phyloP scores from a whole-genome alignment of 2,888 invertebrate genomes.

The Drosophila stalkeri region DNA sequence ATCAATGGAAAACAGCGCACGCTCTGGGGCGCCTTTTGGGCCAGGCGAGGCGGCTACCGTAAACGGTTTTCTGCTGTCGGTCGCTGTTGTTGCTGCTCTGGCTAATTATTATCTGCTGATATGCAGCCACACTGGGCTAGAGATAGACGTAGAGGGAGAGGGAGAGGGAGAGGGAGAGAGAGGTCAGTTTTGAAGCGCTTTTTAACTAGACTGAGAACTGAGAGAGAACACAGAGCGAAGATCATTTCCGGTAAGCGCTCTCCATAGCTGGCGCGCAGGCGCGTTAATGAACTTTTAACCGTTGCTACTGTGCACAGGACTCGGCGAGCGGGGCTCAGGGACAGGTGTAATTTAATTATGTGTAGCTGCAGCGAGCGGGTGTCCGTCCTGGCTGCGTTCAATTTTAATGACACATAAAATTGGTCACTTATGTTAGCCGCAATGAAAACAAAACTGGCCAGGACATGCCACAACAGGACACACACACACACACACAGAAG shows the following conservation, averaged over 20 bases:
- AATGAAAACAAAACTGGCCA: conserved; percentile 80
- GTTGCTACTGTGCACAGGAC: conserved; percentile 46
- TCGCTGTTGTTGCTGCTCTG: conserved; percentile 30
- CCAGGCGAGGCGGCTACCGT: conserved; percentile 61
- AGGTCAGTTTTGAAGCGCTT: conserved; percentile 2
- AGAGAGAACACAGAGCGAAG: not conserved
- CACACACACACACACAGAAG: not conserved
- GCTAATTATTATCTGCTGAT: conserved; percentile 61
- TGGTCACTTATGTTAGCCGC: conserved; percentile 80
- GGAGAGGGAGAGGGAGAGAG: not conserved
- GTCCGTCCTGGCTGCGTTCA: conserved; percentile 62
- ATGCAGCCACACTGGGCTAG: conserved; percentile 1
- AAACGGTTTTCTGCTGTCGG: conserved; percentile 30
- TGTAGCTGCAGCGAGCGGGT: conserved; percentile 28
- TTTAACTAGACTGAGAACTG: not conserved
- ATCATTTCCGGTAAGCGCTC: conserved; percentile 64
- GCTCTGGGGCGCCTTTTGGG: conserved; percentile 40
- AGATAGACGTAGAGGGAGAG: too few relatives aligned
- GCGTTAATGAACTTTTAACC: conserved; percentile 79
- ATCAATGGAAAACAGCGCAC: conserved; percentile 45
- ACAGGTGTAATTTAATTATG: conserved; percentile 82
- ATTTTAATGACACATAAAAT: conserved; percentile 83
- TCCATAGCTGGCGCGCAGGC: conserved; percentile 47
- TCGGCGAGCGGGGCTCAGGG: conserved; percentile 39
- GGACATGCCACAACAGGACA: conserved; percentile 71